Evolutionary conservation across 2,113 vertebrate species (phyloP), one percentile per base, ranked within the genome.

Genomic region (Ochotona curzoniae): DNA sequence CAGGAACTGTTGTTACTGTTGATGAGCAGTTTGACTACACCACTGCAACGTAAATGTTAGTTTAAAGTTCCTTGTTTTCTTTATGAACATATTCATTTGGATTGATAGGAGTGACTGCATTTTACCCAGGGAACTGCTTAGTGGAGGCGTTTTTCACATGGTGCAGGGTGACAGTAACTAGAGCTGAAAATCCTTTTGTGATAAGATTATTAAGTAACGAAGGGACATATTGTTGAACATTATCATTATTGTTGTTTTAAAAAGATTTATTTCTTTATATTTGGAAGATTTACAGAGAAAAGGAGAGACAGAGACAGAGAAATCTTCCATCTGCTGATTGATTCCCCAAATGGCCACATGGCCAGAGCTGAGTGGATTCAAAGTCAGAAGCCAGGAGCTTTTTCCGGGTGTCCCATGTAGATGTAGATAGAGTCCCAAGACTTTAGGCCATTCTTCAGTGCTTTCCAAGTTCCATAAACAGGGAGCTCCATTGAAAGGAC

Each of bases 41-140:
- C 93, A 95, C 73, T 88, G 57, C 78, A 96, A 94, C 87, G 90
- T 96, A 92, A 93, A 89, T 78, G 79, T 87, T 90, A 81, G 88
- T 96, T 96, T 97, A 94, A 96, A 96, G 92, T 95, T 97, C 87
- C 82, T 75, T 96, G 83, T 96, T 93, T 97, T 98, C 93, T 70
- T 91, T 83, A 94, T 93, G 93, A 91, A 95, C 70, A 96, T 14
- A 21, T 87, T 96, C 90, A 91, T 96, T 96, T 97, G 87, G 66
- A 93, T 91, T 95, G 92, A 92, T 96, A 88, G 67, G 60, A 85
- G 47, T 73, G 79, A 83, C 81, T 90, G 7, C 12, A 21, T 71
- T 91, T 93, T 54, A 75, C 44, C 25, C 85, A 87, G 74, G 87
- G 64, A 91, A 83, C 69, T 32, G 44, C 12, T 61, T 92, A 79